Evolutionary conservation across 2,113 vertebrate species (phyloP), one percentile per base, ranked within the genome.

Genomic region (Lophochroa leadbeateri): DNA sequence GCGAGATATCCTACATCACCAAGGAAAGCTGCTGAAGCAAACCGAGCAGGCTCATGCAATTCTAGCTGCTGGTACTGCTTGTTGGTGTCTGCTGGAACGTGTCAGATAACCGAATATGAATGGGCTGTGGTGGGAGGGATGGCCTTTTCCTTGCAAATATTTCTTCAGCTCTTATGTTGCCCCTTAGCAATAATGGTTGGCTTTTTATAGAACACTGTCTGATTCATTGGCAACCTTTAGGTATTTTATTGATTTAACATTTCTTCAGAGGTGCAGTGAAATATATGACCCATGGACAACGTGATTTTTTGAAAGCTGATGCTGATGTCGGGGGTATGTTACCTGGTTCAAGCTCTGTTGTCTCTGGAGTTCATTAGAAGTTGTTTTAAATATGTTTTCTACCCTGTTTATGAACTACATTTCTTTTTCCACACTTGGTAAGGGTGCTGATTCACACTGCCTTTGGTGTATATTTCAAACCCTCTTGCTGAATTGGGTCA

Each of bases 161-260:
- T 95, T 97, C 91, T 96, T 96, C 77, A 81, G 80, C 69, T 91
- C 91, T 96, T 96, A 84, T 64, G 49, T 92, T 96, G 90, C 76
- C 96, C 82, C 13, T 72, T 83, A 94, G 91, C 75, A 97, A 71
- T 94, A 89, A 85, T 17, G 46, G 77, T 68, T 71, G 41, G 77
- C 67, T 95, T 98, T 97, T 96, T 97, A 97, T 90, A 97, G 96
- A 97, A 77, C 63, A 81, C 87, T 82, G 80, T 88, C 94, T 96
- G 95, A 95, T 95, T 94, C 68, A 75, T 94, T 6, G n/a, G 92
- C 96, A 97, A 92, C 94, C 93, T 97, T 97, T 96, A 93, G 93
- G 92, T 94, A 90, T 96, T 95, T 96, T 97, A 98, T 97, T 96
- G 97, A 98, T 97, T 97, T 97, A 98, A 88, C 94, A 96, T 97